phyloP scores from a whole-genome alignment of 2,113 vertebrate genomes.

The Labeo rohita region DNA sequence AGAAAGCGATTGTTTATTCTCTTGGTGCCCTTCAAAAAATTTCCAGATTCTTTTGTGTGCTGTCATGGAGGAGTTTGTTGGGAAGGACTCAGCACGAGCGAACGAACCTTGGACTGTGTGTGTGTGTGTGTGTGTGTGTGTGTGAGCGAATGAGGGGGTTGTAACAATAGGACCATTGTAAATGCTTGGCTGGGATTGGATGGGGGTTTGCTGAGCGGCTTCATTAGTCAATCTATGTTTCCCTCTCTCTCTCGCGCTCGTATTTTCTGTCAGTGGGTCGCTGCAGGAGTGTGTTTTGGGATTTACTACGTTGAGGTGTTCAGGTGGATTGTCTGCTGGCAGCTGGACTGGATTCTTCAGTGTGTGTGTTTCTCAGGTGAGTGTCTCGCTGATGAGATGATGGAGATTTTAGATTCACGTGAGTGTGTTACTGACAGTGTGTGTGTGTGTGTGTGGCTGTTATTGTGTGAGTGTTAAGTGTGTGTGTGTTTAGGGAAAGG shows the following conservation, averaged over 20 bases:
- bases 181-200: slow-evolving; percentile 47
- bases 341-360: background rate
- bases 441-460: background rate
- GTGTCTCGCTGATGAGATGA: background rate
- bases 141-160: background rate
- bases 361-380: slow-evolving; percentile 45
- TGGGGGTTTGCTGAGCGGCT: slow-evolving; percentile 50
- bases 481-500: background rate
- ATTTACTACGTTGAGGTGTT: slow-evolving; percentile 10
- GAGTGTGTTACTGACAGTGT: background rate
- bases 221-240: slow-evolving; percentile 52
- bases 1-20: slow-evolving; percentile 24
- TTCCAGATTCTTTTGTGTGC: slow-evolving; percentile 11
- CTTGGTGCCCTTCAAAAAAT: background rate
- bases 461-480: background rate
- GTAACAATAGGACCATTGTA: slow-evolving; percentile 58
- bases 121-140: background rate
- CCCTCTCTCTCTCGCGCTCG: background rate
- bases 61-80: slow-evolving; percentile 38
- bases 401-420: background rate
- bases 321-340: background rate
- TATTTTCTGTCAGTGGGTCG: slow-evolving; percentile 9
- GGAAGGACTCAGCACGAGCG: background rate
- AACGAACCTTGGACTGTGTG: slow-evolving; percentile 11
- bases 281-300: slow-evolving; percentile 17